A percentile compares a stretch with the other conserved stretches of the same genome.
Conservation (phyloP, 2,113 vertebrate genomes). For the Anseranas semipalmata region DNA sequence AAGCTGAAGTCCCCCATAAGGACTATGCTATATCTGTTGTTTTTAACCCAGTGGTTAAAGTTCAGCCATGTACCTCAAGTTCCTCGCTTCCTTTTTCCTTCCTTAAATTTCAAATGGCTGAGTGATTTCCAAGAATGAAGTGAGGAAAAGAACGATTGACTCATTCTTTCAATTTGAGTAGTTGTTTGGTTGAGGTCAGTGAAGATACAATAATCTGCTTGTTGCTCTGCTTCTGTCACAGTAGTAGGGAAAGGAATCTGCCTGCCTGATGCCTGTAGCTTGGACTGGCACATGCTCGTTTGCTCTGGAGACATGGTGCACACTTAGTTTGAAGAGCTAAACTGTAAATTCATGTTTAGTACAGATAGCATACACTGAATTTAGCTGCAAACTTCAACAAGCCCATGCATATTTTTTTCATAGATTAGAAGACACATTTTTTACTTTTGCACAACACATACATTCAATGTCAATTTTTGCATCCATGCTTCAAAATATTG, state of each 20-base stretch:
- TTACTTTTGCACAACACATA: background rate
- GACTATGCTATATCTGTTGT: background rate
- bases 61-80: background rate
- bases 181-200: background rate
- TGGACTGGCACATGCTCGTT: background rate
- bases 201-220: background rate
- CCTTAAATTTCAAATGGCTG: background rate
- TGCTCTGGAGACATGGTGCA: background rate
- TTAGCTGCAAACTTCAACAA: background rate
- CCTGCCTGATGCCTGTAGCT: accelerated
- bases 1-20: no score
- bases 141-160: background rate
- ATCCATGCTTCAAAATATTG: background rate
- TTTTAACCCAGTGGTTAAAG: background rate
- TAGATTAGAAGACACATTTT: background rate
- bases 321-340: background rate
- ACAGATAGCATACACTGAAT: background rate
- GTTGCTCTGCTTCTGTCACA: background rate
- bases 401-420: background rate
- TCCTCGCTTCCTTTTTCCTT: background rate
- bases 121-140: background rate
- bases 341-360: background rate
- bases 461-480: background rate
- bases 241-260: background rate
- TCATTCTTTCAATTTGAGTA: background rate